phyloP scores from a whole-genome alignment of 2,888 invertebrate genomes.

The Nectonema munidae region DNA sequence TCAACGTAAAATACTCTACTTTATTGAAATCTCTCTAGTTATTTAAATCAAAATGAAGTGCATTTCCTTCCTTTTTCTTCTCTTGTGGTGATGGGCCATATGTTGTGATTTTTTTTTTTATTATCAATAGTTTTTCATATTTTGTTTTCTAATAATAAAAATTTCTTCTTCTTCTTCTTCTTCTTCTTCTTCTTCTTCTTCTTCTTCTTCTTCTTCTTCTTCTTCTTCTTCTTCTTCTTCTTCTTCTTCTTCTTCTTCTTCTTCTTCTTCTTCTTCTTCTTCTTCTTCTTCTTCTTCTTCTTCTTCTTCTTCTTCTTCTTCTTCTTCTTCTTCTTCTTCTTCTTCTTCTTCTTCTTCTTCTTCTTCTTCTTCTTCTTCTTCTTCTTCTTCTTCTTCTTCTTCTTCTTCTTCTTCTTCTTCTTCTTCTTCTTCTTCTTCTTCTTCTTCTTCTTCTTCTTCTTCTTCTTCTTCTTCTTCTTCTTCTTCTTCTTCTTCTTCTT shows the following conservation, averaged over 20 bases:
- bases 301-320: slow-evolving; percentile 5
- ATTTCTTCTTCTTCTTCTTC: slow-evolving; percentile 5
- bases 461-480: slow-evolving; percentile 5
- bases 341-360: slow-evolving; percentile 5
- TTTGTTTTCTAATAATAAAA: too few species aligned
- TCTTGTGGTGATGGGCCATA: too few species aligned
- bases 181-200: slow-evolving; percentile 5
- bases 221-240: slow-evolving; percentile 14
- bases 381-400: slow-evolving; percentile 5
- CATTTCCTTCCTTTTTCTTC: too few species aligned
- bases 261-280: slow-evolving; percentile 13
- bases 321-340: slow-evolving; percentile 5
- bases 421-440: slow-evolving; percentile 5
- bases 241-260: background rate
- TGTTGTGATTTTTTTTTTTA: too few species aligned
- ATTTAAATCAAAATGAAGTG: too few species aligned
- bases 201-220: slow-evolving; percentile 7
- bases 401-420: slow-evolving; percentile 5
- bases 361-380: slow-evolving; percentile 5
- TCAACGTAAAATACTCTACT: too few species aligned
- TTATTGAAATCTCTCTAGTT: too few species aligned
- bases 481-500: slow-evolving; percentile 5
- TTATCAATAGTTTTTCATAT: too few species aligned
- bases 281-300: slow-evolving; percentile 9
- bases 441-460: slow-evolving; percentile 5